Percentiles rank a stretch among this genome's conserved stretches.
These are phyloP conservation scores for Stomorhina lunata DNA, from an alignment of 2,888 invertebrate species.

Conservation along the genomic window DNA sequence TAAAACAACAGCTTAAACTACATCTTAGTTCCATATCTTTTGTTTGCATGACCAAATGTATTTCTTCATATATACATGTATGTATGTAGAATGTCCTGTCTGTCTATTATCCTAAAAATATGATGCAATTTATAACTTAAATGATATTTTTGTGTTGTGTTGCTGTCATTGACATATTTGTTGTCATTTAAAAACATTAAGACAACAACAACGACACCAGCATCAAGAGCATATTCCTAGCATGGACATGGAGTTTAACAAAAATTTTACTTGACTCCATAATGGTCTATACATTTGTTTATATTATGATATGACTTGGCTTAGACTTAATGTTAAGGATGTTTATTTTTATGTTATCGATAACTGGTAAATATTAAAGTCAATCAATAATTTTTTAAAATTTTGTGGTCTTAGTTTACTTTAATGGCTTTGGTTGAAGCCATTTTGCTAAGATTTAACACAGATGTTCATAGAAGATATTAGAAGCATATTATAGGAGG, in stretches of 20 bases:
- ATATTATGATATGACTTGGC: slow-evolving; percentile 25
- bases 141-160: slow-evolving; percentile 61
- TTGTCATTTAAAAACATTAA: slow-evolving; percentile 76
- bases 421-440: slow-evolving; percentile 53
- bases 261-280: not conserved
- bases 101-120: slow-evolving; percentile 50
- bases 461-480: too few species aligned
- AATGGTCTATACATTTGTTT: slow-evolving; percentile 31
- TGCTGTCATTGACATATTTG: slow-evolving; percentile 75
- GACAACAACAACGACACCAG: slow-evolving; percentile 18
- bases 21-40: not conserved
- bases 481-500: too few species aligned
- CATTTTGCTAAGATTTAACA: too few species aligned
- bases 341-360: slow-evolving; percentile 51
- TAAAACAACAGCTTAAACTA: not conserved
- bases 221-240: not conserved
- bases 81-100: not conserved
- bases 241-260: not conserved
- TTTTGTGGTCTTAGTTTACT: not conserved
- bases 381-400: slow-evolving; percentile 7
- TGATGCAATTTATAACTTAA: slow-evolving; percentile 65
- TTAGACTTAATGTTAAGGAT: slow-evolving; percentile 41
- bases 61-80: not conserved
- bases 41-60: not conserved
- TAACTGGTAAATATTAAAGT: slow-evolving; percentile 29